Conservation (phyloP, 1,140 invertebrate species). For the Drosophila rhopaloa region DNA sequence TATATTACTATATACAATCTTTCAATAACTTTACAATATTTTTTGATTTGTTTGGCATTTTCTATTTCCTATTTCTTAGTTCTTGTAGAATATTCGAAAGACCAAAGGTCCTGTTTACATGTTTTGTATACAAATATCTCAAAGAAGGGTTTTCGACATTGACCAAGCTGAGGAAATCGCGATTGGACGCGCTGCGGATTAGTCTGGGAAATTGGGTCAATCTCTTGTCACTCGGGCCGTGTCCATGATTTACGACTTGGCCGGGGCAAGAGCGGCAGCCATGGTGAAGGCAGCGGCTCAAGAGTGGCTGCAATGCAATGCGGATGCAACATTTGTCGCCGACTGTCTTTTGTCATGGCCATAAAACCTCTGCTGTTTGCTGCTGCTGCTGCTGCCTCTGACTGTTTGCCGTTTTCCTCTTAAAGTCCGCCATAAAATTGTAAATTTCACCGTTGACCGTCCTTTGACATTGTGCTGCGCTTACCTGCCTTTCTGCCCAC, state of each 20-base stretch:
- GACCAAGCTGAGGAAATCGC: constrained; percentile 20
- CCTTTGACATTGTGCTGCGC: constrained; percentile 59
- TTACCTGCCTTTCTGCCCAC: constrained; percentile 14
- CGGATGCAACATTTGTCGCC: constrained; percentile 58
- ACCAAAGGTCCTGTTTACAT: neutral
- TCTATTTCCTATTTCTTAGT: no score
- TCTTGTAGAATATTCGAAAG: neutral
- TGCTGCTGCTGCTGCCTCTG: constrained; percentile 30
- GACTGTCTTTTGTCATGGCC: constrained; percentile 74
- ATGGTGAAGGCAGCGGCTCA: constrained; percentile 17
- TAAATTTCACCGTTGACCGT: constrained; percentile 68
- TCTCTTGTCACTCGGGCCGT: constrained; percentile 42
- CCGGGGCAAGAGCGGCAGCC: constrained; percentile 27
- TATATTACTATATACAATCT: no score
- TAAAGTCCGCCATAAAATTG: constrained; percentile 71
- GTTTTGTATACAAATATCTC: neutral
- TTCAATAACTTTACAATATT: no score
- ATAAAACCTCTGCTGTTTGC: constrained; percentile 55
- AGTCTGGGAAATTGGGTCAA: constrained; percentile 58
- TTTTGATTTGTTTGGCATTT: no score
- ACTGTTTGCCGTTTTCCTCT: constrained; percentile 67
- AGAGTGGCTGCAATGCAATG: constrained; percentile 45
- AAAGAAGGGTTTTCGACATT: constrained; percentile 35
- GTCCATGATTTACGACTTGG: constrained; percentile 68
- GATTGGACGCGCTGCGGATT: constrained; percentile 41